Evolutionary conservation across 2,797 vertebrate species (phyloP), one percentile per base, ranked within the genome.

Genomic region (Carapus acus): DNA sequence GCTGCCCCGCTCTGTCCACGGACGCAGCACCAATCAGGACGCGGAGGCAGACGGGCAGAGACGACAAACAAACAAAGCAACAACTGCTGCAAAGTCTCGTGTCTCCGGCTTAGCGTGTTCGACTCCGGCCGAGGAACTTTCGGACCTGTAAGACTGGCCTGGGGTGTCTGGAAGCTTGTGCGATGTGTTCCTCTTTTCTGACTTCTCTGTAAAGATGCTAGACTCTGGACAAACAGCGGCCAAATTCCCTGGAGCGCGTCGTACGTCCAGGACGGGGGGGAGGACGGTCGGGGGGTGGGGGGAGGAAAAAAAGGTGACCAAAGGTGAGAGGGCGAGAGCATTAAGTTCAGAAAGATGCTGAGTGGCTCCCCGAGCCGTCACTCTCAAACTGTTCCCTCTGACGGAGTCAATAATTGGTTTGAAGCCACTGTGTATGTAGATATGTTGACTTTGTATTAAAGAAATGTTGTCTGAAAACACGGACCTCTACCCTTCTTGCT

Each of bases 401-500:
- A 89, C 81, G 85, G 89, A 91, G 93, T 86, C 88, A 88, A 92
- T 86, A 89, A 92, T 90, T 93, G 92, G 92, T 89, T 91, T 87
- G 88, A 89, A 85, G 87, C 92, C 92, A 92, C 93, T 86, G 89
- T 93, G 91, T 96, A 92, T 97, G 94, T 98, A 98, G 94, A 98
- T 97, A 96, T 91, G 93, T 93, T 91, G 84, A 95, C 91, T 98
- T 98, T 98, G 93, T 98, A 98, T 98, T 98, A 98, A 98, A 98
- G 93, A 93, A 93, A 89, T 91, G 91, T 92, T 92, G 91, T 94
- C 93, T 90, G 89, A 91, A 89, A 80, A 79, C 24, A 48, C n/a
- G n/a, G n/a, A n/a, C n/a, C n/a, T n/a, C n/a, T n/a, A n/a, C n/a
- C n/a, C n/a, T n/a, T n/a, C n/a, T n/a, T n/a, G n/a, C n/a, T n/a